Base-by-base conservation (phyloP, 2,888 invertebrate species). In the Cataglyphis livida region DNA sequence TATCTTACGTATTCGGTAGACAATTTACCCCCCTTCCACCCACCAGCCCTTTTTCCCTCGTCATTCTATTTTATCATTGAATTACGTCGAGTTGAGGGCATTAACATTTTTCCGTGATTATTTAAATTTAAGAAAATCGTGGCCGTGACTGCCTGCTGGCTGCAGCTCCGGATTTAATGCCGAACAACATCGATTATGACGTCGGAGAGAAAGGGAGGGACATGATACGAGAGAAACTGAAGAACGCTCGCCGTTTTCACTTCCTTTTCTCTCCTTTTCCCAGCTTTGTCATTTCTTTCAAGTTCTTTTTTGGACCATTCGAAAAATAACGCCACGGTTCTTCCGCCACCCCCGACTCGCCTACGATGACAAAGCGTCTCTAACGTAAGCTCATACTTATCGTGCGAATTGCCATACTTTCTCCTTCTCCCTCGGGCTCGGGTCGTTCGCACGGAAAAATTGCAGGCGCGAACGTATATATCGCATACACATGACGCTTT, bases 31-130 rank as follows among this genome's bases (percentile, higher is more conserved):
- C 75, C 61, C 32, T 54, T 38, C 25, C 21, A 48, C n/a, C 18
- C n/a, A 18, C 18, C 54, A 12, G 35, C 32, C 59, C 71, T 54
- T 32, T 5, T 5, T 32, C 32, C 4, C 61, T 61, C 66, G 41
- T 41, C 25, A 91, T 92, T 92, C 91, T 92, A 91, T 91, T 92
- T 93, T 91, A 92, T 91, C 91, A 92, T 93, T 91, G 92, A 93
- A 92, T 93, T 93, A 92, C 92, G 90, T 78, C 68, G 78, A 82
- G 75, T 82, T 71, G 82, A 28, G 87, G 25, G 87, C 89, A 92
- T 92, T 92, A 92, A 93, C 93, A 93, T 93, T 93, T 93, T 93
- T 92, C 90, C 84, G 92, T 92, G 91, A 93, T 93, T 93, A 93
- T 93, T 93, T 92, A 93, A 93, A 93, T 93, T 93, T 90, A 91